phyloP scores from a whole-genome alignment of 64 coral and sea anemone species.

The Orbicella faveolata region DNA sequence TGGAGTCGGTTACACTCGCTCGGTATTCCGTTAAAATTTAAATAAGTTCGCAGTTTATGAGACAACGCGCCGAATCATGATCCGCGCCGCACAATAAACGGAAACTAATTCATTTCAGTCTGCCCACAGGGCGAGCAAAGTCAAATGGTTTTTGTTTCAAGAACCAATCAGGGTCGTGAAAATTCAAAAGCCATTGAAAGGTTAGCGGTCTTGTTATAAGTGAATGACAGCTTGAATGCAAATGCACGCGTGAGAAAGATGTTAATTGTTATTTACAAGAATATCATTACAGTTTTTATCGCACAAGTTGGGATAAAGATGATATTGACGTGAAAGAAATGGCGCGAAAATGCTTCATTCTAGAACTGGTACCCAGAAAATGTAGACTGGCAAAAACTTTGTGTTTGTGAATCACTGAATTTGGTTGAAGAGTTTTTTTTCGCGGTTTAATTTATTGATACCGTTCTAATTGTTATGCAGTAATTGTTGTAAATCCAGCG shows the following conservation, averaged over 20 bases:
- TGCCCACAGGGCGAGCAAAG: neutral
- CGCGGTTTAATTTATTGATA: too few relatives aligned
- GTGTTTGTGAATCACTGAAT: too few relatives aligned
- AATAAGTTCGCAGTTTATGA: constrained; percentile 15
- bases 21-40: constrained; percentile 39
- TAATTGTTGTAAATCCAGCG: too few relatives aligned
- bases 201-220: neutral
- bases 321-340: neutral
- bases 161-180: neutral
- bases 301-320: neutral
- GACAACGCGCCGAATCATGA: neutral
- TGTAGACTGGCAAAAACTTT: too few relatives aligned
- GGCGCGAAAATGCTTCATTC: neutral
- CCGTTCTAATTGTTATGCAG: too few relatives aligned
- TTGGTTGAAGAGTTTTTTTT: too few relatives aligned
- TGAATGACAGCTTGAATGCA: neutral
- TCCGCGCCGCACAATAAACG: neutral
- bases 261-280: constrained; percentile 9
- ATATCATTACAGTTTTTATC: neutral
- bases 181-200: constrained; percentile 30
- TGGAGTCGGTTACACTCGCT: neutral
- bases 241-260: neutral
- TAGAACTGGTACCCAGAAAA: too few relatives aligned
- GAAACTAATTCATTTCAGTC: neutral
- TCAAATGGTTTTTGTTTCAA: neutral